phyloP scores from a whole-genome alignment of 2,797 vertebrate genomes.

The Gallirallus australis region DNA sequence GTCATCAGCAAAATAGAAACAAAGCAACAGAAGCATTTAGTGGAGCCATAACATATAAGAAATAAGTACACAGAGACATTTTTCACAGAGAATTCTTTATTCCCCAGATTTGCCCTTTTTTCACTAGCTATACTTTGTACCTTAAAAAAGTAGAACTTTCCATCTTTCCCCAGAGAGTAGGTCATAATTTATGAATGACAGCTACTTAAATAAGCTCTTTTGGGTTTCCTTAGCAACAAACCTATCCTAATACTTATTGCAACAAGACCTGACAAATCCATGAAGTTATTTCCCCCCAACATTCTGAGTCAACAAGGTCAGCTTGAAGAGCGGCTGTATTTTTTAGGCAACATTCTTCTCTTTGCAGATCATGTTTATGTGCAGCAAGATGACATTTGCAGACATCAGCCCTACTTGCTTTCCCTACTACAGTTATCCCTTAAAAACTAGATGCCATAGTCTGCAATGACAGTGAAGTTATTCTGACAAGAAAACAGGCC shows the following conservation, averaged over 20 bases:
- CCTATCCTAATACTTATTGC: slow-evolving; percentile 23
- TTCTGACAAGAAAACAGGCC: neutral
- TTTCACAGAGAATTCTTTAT: neutral
- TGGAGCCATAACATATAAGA: neutral
- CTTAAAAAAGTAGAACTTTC: neutral
- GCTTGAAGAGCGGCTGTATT: neutral
- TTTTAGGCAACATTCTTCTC: neutral
- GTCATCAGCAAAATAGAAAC: neutral
- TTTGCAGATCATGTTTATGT: neutral
- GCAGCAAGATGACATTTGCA: neutral
- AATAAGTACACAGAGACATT: neutral
- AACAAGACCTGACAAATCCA: slow-evolving; percentile 29
- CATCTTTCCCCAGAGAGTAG: neutral
- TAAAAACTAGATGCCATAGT: neutral
- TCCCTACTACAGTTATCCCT: neutral
- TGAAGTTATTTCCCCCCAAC: neutral
- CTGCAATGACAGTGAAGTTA: neutral
- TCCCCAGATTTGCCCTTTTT: neutral
- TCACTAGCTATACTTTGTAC: neutral
- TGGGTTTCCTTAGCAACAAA: slow-evolving; percentile 54
- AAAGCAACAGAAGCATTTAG: neutral
- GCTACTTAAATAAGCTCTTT: slow-evolving; percentile 3
- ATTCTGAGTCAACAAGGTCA: neutral
- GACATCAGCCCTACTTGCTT: neutral
- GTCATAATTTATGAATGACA: slow-evolving; percentile 45